Base-by-base conservation (phyloP, 1,140 invertebrate species). In the Aphaenogaster ashmeadi region DNA sequence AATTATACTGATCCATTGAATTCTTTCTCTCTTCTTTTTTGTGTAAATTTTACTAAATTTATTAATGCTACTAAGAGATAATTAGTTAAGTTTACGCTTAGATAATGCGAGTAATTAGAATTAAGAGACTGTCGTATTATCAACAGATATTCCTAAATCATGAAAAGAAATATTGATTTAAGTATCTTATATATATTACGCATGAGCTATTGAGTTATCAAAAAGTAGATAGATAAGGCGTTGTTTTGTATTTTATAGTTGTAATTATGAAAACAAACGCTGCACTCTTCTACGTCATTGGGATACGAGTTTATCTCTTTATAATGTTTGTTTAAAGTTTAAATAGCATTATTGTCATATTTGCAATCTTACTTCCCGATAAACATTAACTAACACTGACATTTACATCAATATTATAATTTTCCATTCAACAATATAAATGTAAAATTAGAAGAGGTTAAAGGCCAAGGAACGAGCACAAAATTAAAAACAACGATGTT, bases 251-350 rank as follows among this genome's bases (percentile, higher is more conserved):
- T 54, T 74, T 54, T 1, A n/a, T n/a, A 1, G n/a, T 38, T 11
- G 3, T 8, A 67, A 21, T n/a, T 52, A 11, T 38, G 8, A 54
- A 41, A 74, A 11, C 15, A 13, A 74, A 38, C 4, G 33, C 15
- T 72, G 2, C 50, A 38, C 21, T 27, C 27, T 21, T 54, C 41
- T 58, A 54, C 9, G 5, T 74, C 33, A 36, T 71, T 18, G 33
- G 0, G 11, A 74, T n/a, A 41, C 41, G 58, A 74, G 4, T 74
- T 74, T 50, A 69, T 47, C 41, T 74, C 18, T 54, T 52, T 72
- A 56, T 6, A 58, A 74, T 58, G 11, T 74, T 74, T 74, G 6
- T 41, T 58, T 56, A 56, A 74, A 41, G 33, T n/a, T 72, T 36
- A 54, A 71, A 54, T 8, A 38, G 27, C 27, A 27, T 0, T 27